These are phyloP conservation scores for Phallusia fumigata DNA, from an alignment of 23 tunicate species.

Conservation along the genomic window DNA sequence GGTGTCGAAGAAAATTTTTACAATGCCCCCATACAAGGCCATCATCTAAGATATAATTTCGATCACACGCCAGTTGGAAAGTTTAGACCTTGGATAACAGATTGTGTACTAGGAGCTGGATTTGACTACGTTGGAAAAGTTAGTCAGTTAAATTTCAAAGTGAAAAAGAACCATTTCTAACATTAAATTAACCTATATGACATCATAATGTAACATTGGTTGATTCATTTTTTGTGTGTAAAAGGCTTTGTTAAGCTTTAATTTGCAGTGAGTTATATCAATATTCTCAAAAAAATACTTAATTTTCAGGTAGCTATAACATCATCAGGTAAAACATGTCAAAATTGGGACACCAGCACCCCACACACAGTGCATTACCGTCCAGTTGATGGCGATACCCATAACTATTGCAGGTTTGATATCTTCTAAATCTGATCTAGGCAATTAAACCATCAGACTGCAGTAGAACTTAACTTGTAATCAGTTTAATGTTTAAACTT, in stretches of 20 bases:
- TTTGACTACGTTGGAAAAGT: conserved; percentile 63
- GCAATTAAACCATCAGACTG: too few relatives aligned
- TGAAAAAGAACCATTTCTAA: background rate
- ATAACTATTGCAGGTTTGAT: conserved; percentile 86
- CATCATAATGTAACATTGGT: too few relatives aligned
- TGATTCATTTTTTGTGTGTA: too few relatives aligned
- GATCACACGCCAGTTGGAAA: conserved; percentile 74
- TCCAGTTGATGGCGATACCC: conserved; percentile 34
- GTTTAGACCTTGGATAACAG: conserved; percentile 51
- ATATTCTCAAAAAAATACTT: too few relatives aligned
- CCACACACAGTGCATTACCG: conserved; percentile 51
- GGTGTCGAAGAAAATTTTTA: conserved; percentile 65
- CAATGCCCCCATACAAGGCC: conserved; percentile 44
- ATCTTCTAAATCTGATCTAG: too few relatives aligned
- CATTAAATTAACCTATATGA: background rate
- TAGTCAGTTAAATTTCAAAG: too few relatives aligned
- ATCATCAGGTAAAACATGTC: conserved; percentile 51
- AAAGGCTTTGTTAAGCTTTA: too few relatives aligned
- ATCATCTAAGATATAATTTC: conserved; percentile 43
- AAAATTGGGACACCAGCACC: conserved; percentile 40
- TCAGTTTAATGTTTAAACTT: too few relatives aligned
- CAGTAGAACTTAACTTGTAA: too few relatives aligned
- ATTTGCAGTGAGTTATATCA: too few relatives aligned
- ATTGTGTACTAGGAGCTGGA: conserved; percentile 77
- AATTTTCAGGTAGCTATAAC: conserved; percentile 21